phyloP scores from a whole-genome alignment of 2,113 vertebrate species.

The Anguilla rostrata region DNA sequence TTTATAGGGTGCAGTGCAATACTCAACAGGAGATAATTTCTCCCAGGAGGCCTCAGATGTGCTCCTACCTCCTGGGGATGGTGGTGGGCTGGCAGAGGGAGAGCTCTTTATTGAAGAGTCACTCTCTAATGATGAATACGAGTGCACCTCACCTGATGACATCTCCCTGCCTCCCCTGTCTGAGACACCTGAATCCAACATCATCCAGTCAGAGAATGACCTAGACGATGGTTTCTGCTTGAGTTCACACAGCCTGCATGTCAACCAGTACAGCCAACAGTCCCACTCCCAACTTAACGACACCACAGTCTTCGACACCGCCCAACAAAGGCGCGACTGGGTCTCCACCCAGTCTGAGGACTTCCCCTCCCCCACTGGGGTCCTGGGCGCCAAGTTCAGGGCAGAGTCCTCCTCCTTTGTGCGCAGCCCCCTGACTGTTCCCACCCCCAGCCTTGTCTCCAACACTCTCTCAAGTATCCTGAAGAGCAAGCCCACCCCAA shows the following conservation, averaged over 20 bases:
- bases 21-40: constrained; percentile 54
- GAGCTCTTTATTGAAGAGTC: constrained; percentile 70
- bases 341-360: constrained; percentile 59
- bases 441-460: constrained; percentile 56
- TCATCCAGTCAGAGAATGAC: constrained; percentile 77
- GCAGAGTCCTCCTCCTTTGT: constrained; percentile 64
- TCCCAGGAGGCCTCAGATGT: constrained; percentile 52
- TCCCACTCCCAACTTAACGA: constrained; percentile 53
- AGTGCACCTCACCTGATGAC: constrained; percentile 86
- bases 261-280: constrained; percentile 62
- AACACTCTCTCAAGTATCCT: constrained; percentile 57
- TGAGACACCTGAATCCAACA: constrained; percentile 81
- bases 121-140: constrained; percentile 81
- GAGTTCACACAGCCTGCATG: constrained; percentile 65
- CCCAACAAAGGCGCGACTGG: constrained; percentile 51
- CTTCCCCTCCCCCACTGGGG: constrained; percentile 52
- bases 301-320: constrained; percentile 52
- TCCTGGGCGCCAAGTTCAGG: constrained; percentile 53
- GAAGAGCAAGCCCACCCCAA: constrained; percentile 41
- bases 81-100: constrained; percentile 38
- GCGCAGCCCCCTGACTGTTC: constrained; percentile 56
- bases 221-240: constrained; percentile 70
- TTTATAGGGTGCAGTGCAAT: constrained; percentile 35
- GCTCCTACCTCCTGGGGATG: constrained; percentile 49
- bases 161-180: constrained; percentile 87